These are phyloP conservation scores for Macrotrachela quadricornifera DNA, from an alignment of 1,140 invertebrate species.

Conservation along the genomic window DNA sequence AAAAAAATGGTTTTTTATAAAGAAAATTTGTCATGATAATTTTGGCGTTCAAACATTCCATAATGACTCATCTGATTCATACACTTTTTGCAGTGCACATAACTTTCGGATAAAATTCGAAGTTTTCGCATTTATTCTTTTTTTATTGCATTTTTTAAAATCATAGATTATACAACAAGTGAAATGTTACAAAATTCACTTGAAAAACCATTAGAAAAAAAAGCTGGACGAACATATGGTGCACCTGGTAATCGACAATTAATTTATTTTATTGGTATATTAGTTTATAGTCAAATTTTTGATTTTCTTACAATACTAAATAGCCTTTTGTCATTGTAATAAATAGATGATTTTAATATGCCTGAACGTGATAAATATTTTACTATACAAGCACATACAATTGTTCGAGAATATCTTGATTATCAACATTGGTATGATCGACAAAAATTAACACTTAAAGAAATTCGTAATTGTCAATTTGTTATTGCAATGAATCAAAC, in stretches of 20 bases:
- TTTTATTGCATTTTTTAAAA: too few relatives aligned
- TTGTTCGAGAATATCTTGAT: neutral
- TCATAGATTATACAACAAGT: neutral
- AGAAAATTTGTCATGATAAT: too few relatives aligned
- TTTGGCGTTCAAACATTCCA: too few relatives aligned
- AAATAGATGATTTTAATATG: neutral
- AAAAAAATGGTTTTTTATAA: too few relatives aligned
- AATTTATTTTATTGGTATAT: neutral
- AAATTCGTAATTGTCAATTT: neutral
- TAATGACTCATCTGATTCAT: too few relatives aligned
- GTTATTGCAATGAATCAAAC: conserved; percentile 14
- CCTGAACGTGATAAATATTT: neutral
- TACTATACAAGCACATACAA: neutral
- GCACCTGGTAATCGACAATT: neutral
- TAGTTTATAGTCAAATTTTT: too few relatives aligned
- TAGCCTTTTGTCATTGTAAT: too few relatives aligned
- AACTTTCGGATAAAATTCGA: too few relatives aligned
- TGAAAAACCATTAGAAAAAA: neutral
- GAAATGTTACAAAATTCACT: neutral
- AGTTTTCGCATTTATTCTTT: too few relatives aligned
- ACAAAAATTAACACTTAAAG: neutral
- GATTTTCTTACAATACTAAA: too few relatives aligned
- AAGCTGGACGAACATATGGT: neutral
- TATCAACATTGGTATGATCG: neutral
- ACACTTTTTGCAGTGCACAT: too few relatives aligned